Evolutionary conservation across 2,113 vertebrate genomes (phyloP).

Genomic region (Platysteira castanea): DNA sequence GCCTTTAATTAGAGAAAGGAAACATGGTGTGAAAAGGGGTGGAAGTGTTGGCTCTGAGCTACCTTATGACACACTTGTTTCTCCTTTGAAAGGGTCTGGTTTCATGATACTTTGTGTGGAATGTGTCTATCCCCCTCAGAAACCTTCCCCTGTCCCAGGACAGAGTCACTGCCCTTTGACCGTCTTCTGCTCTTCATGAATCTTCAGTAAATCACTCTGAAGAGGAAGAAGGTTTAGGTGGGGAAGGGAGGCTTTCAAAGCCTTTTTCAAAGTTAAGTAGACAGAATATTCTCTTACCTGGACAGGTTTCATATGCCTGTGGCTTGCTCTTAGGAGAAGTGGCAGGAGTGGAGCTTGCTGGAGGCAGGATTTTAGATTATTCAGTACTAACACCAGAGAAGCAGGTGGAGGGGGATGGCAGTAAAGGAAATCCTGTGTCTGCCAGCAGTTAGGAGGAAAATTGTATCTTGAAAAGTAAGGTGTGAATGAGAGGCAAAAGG

Average conservation of each 20-base stretch:
- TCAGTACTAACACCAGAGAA: neutral
- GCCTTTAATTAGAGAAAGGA: neutral
- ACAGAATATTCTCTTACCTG: neutral
- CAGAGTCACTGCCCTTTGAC: neutral
- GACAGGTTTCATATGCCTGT: neutral
- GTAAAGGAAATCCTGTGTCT: neutral
- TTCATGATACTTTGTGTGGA: fast-evolving
- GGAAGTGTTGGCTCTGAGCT: neutral
- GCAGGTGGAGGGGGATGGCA: neutral
- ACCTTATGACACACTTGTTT: neutral
- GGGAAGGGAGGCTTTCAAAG: neutral
- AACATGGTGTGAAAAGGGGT: neutral
- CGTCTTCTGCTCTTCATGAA: neutral
- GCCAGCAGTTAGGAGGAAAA: neutral
- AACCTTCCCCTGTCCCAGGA: neutral
- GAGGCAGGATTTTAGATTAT: neutral
- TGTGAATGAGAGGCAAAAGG: neutral
- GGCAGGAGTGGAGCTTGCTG: neutral
- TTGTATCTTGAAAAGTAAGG: neutral
- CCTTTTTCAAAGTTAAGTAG: neutral
- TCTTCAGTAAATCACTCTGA: neutral
- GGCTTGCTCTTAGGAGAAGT: neutral
- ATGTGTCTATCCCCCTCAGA: neutral
- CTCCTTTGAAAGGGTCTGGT: neutral
- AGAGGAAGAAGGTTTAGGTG: neutral